Base-by-base conservation (phyloP, 64 coral and sea anemone species). In the Porites lutea region DNA sequence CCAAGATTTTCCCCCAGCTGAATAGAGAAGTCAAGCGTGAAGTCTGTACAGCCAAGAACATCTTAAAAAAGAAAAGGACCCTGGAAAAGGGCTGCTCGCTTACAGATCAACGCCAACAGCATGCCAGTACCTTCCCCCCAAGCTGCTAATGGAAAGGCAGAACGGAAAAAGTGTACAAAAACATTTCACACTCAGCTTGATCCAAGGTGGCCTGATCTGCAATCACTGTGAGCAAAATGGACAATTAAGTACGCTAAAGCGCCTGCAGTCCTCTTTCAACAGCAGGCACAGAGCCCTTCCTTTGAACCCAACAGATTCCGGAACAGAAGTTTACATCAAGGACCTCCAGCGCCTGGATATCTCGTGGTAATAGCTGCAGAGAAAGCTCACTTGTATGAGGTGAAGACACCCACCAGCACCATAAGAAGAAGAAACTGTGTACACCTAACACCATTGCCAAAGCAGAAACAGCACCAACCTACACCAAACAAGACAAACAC, bases 61-160 rank as follows among this genome's bases (percentile, higher is more conserved):
- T 89, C 22, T 72, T 88, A 5, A 76, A 47, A 94, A 89, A 70
- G 70, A 22, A 2, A 57, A 94, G 78, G 92, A 89, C 69, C 77
- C 75, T 15, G 27, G 54, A 9, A 75, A 59, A 48, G 92, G 75
- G 14, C 72, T 94, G 12, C 48, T 77, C 27, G 69, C 87, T 8
- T 94, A 94, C 45, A 13, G 92, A 89, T 59, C 55, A 8, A 94
- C 87, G 6, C 92, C 92, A 75, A 48, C 77, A 6, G 87, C 82
- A 1, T 86, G 82, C 65, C 63, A 80, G 4, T 77, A 69, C n/a
- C 69, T 71, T 37, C 78, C 78, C n/a, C 69, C 87, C 46, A 67
- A 94, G 53, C 67, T 89, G 43, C 54, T 83, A 18, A 78, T 94
- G 59, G 79, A 79, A 6, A 48, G 64, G 13, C 79, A 80, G 77